phyloP scores from a whole-genome alignment of 2,113 vertebrate genomes.

The Jaculus jaculus region DNA sequence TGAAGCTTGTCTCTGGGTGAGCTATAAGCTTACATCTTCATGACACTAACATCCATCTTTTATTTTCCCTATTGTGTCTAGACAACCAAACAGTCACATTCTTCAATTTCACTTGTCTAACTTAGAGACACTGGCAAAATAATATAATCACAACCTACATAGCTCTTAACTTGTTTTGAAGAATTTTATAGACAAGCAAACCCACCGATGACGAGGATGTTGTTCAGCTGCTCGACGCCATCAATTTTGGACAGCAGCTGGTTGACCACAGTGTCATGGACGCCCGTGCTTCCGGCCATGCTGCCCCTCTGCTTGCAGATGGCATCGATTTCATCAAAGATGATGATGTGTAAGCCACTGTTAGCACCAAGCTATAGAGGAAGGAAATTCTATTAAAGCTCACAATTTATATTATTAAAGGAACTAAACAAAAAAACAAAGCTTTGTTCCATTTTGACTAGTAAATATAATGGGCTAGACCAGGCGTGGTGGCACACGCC shows the following conservation, averaged over 20 bases:
- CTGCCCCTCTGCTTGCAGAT: conserved; percentile 99
- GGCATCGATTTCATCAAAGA: conserved; percentile 98
- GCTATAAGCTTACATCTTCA: background rate
- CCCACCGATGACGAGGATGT: conserved; percentile 97
- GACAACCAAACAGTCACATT: conserved; percentile 9
- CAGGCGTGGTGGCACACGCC: no score
- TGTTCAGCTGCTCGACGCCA: conserved; percentile 98
- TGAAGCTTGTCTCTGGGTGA: background rate
- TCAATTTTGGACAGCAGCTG: conserved; percentile 98
- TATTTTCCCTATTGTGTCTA: background rate
- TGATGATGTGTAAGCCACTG: conserved; percentile 98
- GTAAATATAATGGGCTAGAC: background rate
- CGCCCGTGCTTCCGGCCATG: conserved; percentile 97
- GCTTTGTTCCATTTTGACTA: background rate
- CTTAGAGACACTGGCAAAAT: conserved; percentile 33
- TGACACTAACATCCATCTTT: background rate
- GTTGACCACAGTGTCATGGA: conserved; percentile 98
- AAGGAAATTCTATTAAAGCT: conserved; percentile 39
- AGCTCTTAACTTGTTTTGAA: background rate
- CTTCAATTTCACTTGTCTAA: conserved; percentile 34
- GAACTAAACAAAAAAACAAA: conserved; percentile 41
- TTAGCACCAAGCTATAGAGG: conserved; percentile 92
- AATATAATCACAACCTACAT: background rate
- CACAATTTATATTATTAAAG: conserved; percentile 22
- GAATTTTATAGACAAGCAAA: background rate